Evolutionary conservation across 2,113 vertebrate genomes (phyloP), one percentile per base, ranked within the genome.

Genomic region (Chelonoidis abingdonii): DNA sequence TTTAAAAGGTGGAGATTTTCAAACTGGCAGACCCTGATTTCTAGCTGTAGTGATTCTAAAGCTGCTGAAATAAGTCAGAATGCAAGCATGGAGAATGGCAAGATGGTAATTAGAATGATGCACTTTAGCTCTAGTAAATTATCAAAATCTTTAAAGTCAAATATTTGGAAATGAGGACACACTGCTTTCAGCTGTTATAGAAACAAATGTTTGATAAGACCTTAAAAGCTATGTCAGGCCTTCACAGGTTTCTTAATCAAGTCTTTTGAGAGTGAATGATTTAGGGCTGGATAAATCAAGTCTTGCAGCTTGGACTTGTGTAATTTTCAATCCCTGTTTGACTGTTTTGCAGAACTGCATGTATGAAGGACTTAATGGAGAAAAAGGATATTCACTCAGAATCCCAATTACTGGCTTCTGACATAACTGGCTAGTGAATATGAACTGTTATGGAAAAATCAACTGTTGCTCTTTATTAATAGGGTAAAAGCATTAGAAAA

Each of bases 81-180:
- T 41, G 38, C 49, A 89, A 84, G 89, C 86, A 83, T 90, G 81
- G 57, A 38, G 38, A 93, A 80, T 3, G 41, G 0, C 80, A 81
- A 47, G 53, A 89, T 52, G 75, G 59, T 16, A 62, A 31, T 25
- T 2, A 53, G 29, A 19, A 62, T 35, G 38, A 56, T 49, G 59
- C 57, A 29, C 65, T 14, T 47, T 65, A n/a, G n/a, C n/a, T n/a
- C n/a, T n/a, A n/a, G n/a, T n/a, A n/a, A n/a, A n/a, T n/a, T n/a
- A n/a, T n/a, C n/a, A n/a, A n/a, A n/a, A n/a, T n/a, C 65, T 14
- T 47, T 65, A 62, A 88, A 87, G 35, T 83, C 38, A 84, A 93
- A 84, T 35, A n/a, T 92, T 81, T 75, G 69, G 57, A 95, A 94
- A 87, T 83, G 81, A 96, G n/a, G 62, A 75, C 92, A 59, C 53